These are phyloP conservation scores for Sepiola atlantica DNA, from an alignment of 2,888 invertebrate species.

Conservation along the genomic window DNA sequence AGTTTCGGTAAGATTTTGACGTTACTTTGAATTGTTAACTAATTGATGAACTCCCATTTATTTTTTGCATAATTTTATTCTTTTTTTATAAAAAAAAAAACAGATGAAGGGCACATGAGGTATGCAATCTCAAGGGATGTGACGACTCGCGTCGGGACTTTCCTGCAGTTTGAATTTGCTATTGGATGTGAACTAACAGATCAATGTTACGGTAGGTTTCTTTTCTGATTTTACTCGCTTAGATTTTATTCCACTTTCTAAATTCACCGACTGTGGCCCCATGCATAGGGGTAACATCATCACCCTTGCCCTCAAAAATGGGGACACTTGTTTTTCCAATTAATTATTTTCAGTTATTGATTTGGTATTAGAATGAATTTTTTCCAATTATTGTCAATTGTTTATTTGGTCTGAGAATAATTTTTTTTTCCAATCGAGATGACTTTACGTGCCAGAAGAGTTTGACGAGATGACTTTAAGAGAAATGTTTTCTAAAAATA, in stretches of 20 bases:
- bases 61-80: background rate
- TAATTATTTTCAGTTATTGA: too few relatives aligned
- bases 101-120: constrained; percentile 65
- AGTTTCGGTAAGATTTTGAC: background rate
- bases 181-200: constrained; percentile 71
- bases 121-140: constrained; percentile 75
- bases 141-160: constrained; percentile 67
- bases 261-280: too few relatives aligned
- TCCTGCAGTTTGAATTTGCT: constrained; percentile 73
- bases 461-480: too few relatives aligned
- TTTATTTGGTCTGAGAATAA: too few relatives aligned
- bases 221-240: background rate
- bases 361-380: too few relatives aligned
- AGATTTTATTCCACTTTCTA: background rate
- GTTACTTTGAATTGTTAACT: background rate
- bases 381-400: too few relatives aligned
- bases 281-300: too few relatives aligned
- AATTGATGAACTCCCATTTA: background rate
- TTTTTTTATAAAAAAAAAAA: constrained; percentile 52
- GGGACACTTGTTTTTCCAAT: too few relatives aligned
- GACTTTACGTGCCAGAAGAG: too few relatives aligned
- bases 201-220: constrained; percentile 69
- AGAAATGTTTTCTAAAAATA: too few relatives aligned
- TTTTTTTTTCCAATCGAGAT: too few relatives aligned
- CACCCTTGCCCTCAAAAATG: too few relatives aligned